phyloP scores from a whole-genome alignment of 2,888 invertebrate genomes.

The Dicroscelio sp. region DNA sequence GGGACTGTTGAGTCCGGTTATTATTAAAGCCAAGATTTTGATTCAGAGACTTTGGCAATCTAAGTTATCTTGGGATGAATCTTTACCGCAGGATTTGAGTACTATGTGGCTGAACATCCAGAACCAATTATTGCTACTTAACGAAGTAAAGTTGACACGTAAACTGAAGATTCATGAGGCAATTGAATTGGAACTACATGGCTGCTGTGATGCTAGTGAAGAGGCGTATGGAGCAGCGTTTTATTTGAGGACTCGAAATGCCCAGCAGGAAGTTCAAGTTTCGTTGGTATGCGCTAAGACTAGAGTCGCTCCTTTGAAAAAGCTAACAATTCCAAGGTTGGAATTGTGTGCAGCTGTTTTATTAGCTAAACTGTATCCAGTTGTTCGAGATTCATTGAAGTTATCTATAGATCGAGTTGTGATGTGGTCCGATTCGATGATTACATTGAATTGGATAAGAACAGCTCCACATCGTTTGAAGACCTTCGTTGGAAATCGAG shows the following conservation, averaged over 20 bases:
- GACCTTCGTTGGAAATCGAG: background rate
- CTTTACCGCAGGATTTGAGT: background rate
- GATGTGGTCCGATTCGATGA: background rate
- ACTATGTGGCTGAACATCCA: background rate
- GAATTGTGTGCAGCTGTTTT: background rate
- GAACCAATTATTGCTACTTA: background rate
- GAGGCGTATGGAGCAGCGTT: background rate
- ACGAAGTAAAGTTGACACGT: background rate
- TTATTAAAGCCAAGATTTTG: conserved; percentile 64
- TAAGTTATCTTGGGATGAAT: conserved; percentile 27
- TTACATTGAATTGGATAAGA: background rate
- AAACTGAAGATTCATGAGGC: background rate
- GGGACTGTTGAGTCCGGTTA: conserved; percentile 64
- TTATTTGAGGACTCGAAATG: background rate
- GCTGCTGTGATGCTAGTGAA: conserved; percentile 39
- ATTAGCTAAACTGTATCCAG: background rate
- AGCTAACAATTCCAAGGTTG: background rate
- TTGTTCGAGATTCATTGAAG: background rate
- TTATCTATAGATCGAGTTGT: background rate
- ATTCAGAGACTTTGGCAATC: conserved; percentile 65
- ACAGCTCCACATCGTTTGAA: background rate
- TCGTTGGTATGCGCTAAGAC: background rate
- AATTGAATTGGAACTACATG: background rate
- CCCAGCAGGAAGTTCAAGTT: background rate
- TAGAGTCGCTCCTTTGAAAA: background rate